Percentiles rank a stretch among this genome's conserved stretches.
These are phyloP conservation scores for Ceratina japonica DNA, from an alignment of 1,140 invertebrate genomes.

Conservation along the genomic window DNA sequence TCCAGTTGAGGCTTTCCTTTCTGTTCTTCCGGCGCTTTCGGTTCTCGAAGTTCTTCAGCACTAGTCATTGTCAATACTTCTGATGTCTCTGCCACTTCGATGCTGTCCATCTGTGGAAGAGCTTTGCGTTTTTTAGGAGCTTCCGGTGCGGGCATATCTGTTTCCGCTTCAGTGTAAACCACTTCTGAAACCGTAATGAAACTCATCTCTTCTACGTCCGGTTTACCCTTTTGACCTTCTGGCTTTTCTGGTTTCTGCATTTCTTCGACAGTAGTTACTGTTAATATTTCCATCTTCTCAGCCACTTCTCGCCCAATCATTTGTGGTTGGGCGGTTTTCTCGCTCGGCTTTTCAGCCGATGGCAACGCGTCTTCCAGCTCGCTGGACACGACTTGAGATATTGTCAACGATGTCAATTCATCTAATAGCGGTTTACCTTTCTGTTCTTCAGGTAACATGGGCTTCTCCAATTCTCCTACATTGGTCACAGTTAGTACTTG, in stretches of 20 bases:
- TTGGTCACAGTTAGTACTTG: too few relatives aligned
- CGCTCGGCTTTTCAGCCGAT: too few relatives aligned
- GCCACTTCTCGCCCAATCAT: conserved; percentile 65
- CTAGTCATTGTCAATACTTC: conserved; percentile 64
- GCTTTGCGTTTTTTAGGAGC: conserved; percentile 61
- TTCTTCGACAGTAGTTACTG: conserved; percentile 60
- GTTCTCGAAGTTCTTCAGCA: conserved; percentile 58
- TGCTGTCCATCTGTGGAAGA: conserved; percentile 56
- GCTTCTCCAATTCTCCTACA: too few relatives aligned
- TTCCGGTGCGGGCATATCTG: conserved; percentile 50
- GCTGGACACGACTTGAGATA: conserved; percentile 69
- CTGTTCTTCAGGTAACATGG: conserved; percentile 59
- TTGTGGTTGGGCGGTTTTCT: conserved; percentile 62
- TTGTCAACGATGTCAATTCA: conserved; percentile 67
- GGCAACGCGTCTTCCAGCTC: conserved; percentile 69
- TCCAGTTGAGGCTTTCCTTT: conserved; percentile 63
- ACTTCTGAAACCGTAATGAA: conserved; percentile 67
- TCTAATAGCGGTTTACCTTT: conserved; percentile 66
- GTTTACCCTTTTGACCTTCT: conserved; percentile 51
- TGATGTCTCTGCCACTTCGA: conserved; percentile 67
- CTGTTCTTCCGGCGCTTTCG: conserved; percentile 59
- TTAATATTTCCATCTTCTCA: conserved; percentile 64
- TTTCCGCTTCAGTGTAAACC: conserved; percentile 66
- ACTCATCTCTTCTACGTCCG: conserved; percentile 65
- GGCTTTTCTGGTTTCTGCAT: conserved; percentile 55